Base-by-base conservation (phyloP, 2,888 invertebrate species). In the Taphrorychus bicolor region DNA sequence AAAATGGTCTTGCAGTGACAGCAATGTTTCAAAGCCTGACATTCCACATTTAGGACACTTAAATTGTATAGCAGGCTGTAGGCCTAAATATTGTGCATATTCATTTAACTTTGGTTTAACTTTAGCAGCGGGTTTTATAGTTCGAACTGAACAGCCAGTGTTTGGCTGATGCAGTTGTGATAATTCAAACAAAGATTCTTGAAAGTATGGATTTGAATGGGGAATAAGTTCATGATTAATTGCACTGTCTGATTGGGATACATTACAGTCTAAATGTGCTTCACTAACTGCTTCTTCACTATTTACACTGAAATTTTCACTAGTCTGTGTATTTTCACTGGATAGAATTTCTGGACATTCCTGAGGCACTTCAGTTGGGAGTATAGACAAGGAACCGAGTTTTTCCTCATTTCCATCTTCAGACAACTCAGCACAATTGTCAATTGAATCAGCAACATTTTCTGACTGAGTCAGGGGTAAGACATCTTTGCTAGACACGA, bases 11-110 rank as follows among this genome's bases (percentile, higher is more conserved):
- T 91, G 90, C 53, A 91, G 82, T 81, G 87, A 85, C 32, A 86
- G 85, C 71, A 91, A 82, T 9, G 88, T 87, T 73, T 88, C 87
- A 79, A 90, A 91, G 64, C 88, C 88, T 74, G 88, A 87, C 41
- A 86, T 86, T 76, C 87, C 87, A 82, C 93, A 93, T 79, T 90
- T 91, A 48, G 88, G 85, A 79, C 93, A 93, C 78, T 89, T 90
- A 78, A 89, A 88, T 81, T 89, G 89, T 54, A 90, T 87, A 79
- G 88, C 87, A 4, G 89, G 88, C 78, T 91, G 90, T 63, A 91
- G 80, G 11, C 91, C 90, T 73, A 91, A 82, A 79, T 89, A 91
- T 77, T 91, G 91, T 54, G 89, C 89, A 83, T 90, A 90, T 76
- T 91, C 90, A 53, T 78, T 74, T 60, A 80, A 70, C 70, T 78